A percentile compares a stretch with the other conserved stretches of the same genome.
Conservation (phyloP, 2,797 vertebrate genomes). For the Morelia viridis region DNA sequence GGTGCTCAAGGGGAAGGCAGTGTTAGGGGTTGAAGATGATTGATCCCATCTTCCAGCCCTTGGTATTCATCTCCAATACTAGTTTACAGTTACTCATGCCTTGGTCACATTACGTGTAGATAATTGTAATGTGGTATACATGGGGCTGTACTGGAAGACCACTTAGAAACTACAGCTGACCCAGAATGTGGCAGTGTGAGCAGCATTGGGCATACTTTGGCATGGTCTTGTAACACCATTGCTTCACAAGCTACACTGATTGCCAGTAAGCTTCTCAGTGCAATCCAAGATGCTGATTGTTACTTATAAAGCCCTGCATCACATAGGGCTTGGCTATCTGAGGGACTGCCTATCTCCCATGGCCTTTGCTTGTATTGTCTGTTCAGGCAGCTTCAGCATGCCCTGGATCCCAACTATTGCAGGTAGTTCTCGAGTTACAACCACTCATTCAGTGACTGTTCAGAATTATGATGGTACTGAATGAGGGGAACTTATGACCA, state of each 20-base stretch:
- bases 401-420: no score
- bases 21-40: background rate
- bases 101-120: background rate
- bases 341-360: no score
- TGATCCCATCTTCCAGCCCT: background rate
- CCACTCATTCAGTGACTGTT: no score
- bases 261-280: background rate
- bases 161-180: background rate
- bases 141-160: background rate
- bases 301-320: background rate
- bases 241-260: background rate
- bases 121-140: background rate
- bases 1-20: background rate
- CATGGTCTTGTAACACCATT: background rate
- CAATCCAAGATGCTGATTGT: background rate
- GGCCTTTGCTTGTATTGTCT: no score
- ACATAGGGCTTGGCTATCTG: no score
- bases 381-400: no score
- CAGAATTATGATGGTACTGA: no score
- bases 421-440: no score
- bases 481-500: no score
- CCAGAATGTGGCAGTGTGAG: background rate
- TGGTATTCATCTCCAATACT: background rate
- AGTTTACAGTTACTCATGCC: background rate
- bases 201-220: background rate